Evolutionary conservation across 2,797 vertebrate species (phyloP), one percentile per base, ranked within the genome.

Genomic region (Urocyon cinereoargenteus): DNA sequence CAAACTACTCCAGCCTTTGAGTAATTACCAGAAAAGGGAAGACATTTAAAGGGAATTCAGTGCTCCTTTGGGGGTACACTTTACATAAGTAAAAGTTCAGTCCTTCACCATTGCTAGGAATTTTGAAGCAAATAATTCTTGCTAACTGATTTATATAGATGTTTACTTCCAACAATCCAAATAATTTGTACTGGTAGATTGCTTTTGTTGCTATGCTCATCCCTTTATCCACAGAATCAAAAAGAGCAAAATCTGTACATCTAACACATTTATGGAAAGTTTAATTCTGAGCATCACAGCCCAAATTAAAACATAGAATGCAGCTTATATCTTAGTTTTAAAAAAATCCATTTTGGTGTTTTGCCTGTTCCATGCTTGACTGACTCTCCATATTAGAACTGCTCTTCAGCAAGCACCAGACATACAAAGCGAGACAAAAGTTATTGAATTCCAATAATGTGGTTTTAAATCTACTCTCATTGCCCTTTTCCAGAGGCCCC

Each of bases 371-470:
- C 3, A 36, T 24, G 82, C 95, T 82, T 88, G 73, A 89, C 88
- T 92, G 87, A 85, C 36, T 96, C 70, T 57, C 77, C 16, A 28
- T 86, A 95, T 86, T 34, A 94, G n/a, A 97, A 91, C 79, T 36
- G 40, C 57, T 93, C 84, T 88, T 85, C 75, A 55, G 95, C 84
- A 96, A 97, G 81, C 94, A 83, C 72, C n/a, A 85, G 87, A 61
- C 86, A 95, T 73, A 96, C 49, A 97, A 96, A 95, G 93, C 85
- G 89, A 90, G 95, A 91, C 51, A 1, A 55, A 73, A 83, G 93
- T 84, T 86, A 96, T 90, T 91, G 95, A 94, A 97, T 98, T 97
- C 97, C 97, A 97, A 97, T 97, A 98, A 97, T 83, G 82, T 68
- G 85, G 90, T 78, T 97, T 98, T 92, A 96, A 95, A 97, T 97